Evolutionary conservation across 2,797 vertebrate genomes (phyloP).

Genomic region (Periophthalmus magnuspinnatus): DNA sequence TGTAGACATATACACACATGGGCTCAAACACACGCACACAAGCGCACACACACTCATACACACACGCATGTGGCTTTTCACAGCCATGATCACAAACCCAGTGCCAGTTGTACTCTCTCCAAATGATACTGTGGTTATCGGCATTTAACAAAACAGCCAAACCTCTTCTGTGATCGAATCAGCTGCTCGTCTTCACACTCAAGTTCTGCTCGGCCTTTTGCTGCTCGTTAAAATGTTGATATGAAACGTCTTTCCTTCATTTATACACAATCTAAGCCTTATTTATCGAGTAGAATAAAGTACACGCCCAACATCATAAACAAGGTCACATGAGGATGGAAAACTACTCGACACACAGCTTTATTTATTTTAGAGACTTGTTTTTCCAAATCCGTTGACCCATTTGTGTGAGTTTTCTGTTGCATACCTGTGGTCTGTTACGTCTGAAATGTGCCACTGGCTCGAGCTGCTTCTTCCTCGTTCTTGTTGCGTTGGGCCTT

Average conservation of each 20-base stretch:
- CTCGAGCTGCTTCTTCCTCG: constrained; percentile 23
- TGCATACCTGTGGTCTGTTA: constrained; percentile 9
- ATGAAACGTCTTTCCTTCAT: background rate
- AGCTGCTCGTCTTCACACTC: constrained; percentile 15
- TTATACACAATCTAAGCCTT: background rate
- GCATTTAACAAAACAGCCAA: constrained; percentile 36
- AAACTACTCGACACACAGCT: background rate
- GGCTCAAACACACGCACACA: constrained; percentile 28
- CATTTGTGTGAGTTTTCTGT: background rate
- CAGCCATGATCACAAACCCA: constrained; percentile 50
- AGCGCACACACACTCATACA: constrained; percentile 47
- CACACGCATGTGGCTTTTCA: constrained; percentile 32
- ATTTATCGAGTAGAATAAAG: too few species aligned
- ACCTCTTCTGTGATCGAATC: constrained; percentile 18
- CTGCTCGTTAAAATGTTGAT: constrained; percentile 8
- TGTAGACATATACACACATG: constrained; percentile 42
- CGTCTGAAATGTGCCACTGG: constrained; percentile 37
- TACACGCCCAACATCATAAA: too few species aligned
- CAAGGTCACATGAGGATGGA: too few species aligned
- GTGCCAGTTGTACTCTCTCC: constrained; percentile 58
- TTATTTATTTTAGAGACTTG: background rate
- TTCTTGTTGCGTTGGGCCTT: constrained; percentile 41
- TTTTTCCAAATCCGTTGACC: background rate
- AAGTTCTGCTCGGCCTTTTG: background rate
- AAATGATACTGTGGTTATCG: constrained; percentile 47